These are phyloP conservation scores for Schrankia costaestrigalis DNA, from an alignment of 2,888 invertebrate genomes.

Conservation along the genomic window DNA sequence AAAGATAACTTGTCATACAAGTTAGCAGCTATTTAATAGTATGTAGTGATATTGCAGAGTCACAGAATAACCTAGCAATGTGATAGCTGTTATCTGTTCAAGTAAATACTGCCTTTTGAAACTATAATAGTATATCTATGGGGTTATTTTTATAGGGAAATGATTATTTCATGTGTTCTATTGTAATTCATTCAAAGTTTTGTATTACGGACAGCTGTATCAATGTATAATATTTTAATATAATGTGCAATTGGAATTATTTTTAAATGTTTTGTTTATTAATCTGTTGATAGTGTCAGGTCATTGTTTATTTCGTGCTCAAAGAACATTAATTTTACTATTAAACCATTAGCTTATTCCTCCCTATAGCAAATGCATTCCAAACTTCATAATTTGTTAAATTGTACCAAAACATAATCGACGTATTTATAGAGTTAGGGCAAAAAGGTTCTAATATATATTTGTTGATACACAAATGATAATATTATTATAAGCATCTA, in stretches of 20 bases:
- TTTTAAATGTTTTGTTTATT: too few species aligned
- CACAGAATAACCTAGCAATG: conserved; percentile 8
- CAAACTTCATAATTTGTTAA: conserved; percentile 24
- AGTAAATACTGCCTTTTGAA: conserved; percentile 22
- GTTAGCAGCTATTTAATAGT: neutral
- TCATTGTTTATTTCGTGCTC: too few species aligned
- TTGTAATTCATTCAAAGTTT: conserved; percentile 22
- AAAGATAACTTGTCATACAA: neutral
- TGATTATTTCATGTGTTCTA: conserved; percentile 19
- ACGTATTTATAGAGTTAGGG: too few species aligned
- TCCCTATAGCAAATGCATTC: conserved; percentile 35
- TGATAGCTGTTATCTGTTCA: conserved; percentile 23
- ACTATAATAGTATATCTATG: conserved; percentile 25
- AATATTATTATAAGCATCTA: conserved; percentile 11
- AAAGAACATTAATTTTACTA: too few species aligned
- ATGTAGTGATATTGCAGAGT: conserved; percentile 17
- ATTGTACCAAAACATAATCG: conserved; percentile 31
- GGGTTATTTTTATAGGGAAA: conserved; percentile 6
- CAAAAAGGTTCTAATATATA: neutral
- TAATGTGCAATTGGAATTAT: too few species aligned
- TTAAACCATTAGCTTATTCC: too few species aligned
- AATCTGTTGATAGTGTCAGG: neutral
- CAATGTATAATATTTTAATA: too few species aligned
- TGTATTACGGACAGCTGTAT: conserved; percentile 26
- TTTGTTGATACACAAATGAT: conserved; percentile 5